Evolutionary conservation across 2,113 vertebrate genomes (phyloP), one percentile per base, ranked within the genome.

Genomic region (Camarhynchus parvulus): DNA sequence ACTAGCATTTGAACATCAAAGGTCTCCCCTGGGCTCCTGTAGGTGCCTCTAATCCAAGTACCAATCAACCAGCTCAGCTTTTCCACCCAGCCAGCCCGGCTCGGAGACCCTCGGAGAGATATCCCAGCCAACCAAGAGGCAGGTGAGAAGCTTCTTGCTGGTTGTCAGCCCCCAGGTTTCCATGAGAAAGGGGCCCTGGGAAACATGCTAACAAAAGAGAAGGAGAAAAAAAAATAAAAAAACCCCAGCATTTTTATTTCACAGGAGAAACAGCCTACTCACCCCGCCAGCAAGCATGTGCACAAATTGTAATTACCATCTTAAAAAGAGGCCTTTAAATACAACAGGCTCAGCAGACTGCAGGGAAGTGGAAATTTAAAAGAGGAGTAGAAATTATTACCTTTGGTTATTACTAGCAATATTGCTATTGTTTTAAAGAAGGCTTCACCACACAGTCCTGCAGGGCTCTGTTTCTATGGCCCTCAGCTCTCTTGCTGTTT

Each of bases 11-110:
- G 87, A 86, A 85, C 87, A 84, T 95, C 90, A 81, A 85, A 76
- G 47, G 66, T 92, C 87, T 90, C 87, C 96, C 95, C 92, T 69
- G 90, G 70, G 93, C 56, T 93, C 79, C 82, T 89, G 63, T 87
- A 83, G 90, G 81, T 83, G 66, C 76, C 79, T 96, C 97, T 87
- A 81, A 80, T 87, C 91, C 50, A 70, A 94, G 89, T 13, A 85
- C 77, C 92, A 85, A 84, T 95, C 89, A 79, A 86, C 89, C 33
- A 94, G 13, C 76, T 89, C 70, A 39, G 61, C 10, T 89, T 64
- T 90, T 86, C 66, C 63, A 83, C 33, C 66, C 82, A 46, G 31
- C 61, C 31, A 31, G 30, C 27, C 78, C 4, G 0, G 55, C 66
- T 74, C 58, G n/a, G 73, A 94, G 74, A 91, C 94, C 78, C 83